These are phyloP conservation scores for Nomada ruficornis DNA, from an alignment of 2,888 invertebrate genomes.

Conservation along the genomic window DNA sequence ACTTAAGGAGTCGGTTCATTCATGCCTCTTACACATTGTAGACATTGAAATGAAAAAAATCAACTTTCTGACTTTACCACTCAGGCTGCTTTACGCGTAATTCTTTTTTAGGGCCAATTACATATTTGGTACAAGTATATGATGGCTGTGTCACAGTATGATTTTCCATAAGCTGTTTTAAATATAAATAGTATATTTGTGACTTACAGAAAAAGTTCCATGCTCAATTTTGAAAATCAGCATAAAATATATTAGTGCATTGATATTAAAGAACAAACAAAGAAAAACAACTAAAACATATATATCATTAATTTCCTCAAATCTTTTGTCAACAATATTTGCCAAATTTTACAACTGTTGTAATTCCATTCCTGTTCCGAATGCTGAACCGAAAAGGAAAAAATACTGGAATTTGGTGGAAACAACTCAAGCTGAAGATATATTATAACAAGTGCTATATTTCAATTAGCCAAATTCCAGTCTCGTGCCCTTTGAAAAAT, in stretches of 20 bases:
- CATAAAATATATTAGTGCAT: constrained; percentile 59
- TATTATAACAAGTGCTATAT: constrained; percentile 8
- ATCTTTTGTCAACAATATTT: constrained; percentile 29
- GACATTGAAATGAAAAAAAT: constrained; percentile 54
- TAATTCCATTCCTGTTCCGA: constrained; percentile 57
- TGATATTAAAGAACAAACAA: constrained; percentile 45
- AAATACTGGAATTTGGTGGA: constrained; percentile 78
- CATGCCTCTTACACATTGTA: constrained; percentile 60
- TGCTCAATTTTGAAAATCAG: constrained; percentile 57
- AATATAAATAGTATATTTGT: constrained; percentile 47
- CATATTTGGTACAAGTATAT: constrained; percentile 38
- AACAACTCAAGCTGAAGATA: constrained; percentile 18
- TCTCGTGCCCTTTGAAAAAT: constrained; percentile 84
- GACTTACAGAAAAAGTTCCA: constrained; percentile 58
- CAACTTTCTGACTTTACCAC: constrained; percentile 35
- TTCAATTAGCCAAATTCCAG: constrained; percentile 78
- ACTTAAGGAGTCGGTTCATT: constrained; percentile 64
- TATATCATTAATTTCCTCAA: constrained; percentile 30
- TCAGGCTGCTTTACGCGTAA: constrained; percentile 31
- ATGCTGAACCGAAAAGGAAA: constrained; percentile 61
- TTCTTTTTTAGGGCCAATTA: constrained; percentile 40
- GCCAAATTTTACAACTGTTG: constrained; percentile 51
- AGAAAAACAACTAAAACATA: constrained; percentile 51
- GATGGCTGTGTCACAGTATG: constrained; percentile 52
- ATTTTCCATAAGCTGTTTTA: constrained; percentile 58